These are phyloP conservation scores for Eupithecia insigniata DNA, from an alignment of 2,888 invertebrate genomes.

Conservation along the genomic window DNA sequence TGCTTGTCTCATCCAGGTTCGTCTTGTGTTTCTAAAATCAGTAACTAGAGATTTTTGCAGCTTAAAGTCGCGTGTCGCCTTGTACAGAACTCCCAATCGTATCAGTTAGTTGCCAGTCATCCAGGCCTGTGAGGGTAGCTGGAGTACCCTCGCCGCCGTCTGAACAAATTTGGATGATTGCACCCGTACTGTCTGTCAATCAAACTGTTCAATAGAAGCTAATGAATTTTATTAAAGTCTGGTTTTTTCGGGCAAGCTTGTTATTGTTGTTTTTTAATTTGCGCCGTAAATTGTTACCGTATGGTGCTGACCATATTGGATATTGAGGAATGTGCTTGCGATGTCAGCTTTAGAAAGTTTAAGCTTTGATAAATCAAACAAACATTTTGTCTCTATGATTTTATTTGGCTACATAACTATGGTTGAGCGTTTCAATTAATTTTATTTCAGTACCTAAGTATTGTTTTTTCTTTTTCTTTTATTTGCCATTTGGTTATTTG, in stretches of 20 bases:
- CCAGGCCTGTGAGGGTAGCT: conserved; percentile 52
- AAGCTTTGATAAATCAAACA: not conserved
- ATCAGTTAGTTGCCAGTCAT: conserved; percentile 47
- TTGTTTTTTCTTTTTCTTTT: not conserved
- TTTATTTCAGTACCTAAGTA: not conserved
- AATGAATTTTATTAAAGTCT: conserved; percentile 62
- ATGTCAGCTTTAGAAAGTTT: not conserved
- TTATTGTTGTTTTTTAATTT: conserved; percentile 43
- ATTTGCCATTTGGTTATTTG: not conserved
- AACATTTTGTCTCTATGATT: not conserved
- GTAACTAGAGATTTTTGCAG: not conserved
- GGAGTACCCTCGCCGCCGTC: conserved; percentile 60
- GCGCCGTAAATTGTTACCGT: conserved; percentile 33
- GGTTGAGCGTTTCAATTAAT: not conserved
- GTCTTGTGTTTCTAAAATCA: not conserved
- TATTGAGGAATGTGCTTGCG: conserved; percentile 10
- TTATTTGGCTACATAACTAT: not conserved
- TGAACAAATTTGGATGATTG: conserved; percentile 72
- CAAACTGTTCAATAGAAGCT: conserved; percentile 56
- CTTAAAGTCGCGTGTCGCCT: conserved; percentile 7
- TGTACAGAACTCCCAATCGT: conserved; percentile 14
- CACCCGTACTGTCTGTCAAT: conserved; percentile 60
- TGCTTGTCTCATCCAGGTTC: not conserved
- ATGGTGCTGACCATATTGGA: conserved; percentile 16
- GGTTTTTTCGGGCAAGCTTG: conserved; percentile 46